Conservation (phyloP, 2,797 vertebrate genomes). For the Betta splendens region DNA sequence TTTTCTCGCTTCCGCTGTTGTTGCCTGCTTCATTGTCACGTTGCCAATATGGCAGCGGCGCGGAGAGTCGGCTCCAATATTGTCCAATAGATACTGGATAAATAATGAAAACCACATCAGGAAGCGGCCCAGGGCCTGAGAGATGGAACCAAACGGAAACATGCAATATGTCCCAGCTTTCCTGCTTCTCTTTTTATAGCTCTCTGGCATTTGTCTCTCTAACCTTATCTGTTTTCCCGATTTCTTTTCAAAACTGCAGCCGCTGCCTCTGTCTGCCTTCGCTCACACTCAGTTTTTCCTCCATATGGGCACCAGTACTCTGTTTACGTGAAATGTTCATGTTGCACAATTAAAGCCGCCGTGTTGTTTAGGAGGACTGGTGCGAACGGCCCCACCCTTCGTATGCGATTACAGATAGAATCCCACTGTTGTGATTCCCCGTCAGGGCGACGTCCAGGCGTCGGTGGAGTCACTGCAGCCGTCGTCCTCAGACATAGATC, state of each 20-base stretch:
- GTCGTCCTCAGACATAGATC: constrained; percentile 30
- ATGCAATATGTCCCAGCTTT: constrained; percentile 71
- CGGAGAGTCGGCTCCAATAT: constrained; percentile 58
- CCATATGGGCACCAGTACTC: not conserved
- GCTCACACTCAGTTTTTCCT: constrained; percentile 7
- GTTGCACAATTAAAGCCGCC: constrained; percentile 8
- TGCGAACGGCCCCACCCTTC: not conserved
- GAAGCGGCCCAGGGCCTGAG: constrained; percentile 67
- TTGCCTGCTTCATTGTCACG: constrained; percentile 35
- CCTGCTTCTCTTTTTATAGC: constrained; percentile 23
- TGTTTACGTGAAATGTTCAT: constrained; percentile 3
- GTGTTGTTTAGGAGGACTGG: constrained; percentile 6
- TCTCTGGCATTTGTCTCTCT: constrained; percentile 35
- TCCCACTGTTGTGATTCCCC: constrained; percentile 30
- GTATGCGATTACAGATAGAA: constrained; percentile 13
- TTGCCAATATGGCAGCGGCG: constrained; percentile 66
- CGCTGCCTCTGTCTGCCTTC: constrained; percentile 22
- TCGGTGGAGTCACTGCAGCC: constrained; percentile 7
- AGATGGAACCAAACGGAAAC: constrained; percentile 74
- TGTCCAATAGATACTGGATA: constrained; percentile 73
- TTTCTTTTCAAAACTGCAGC: constrained; percentile 24
- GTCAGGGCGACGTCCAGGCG: constrained; percentile 19
- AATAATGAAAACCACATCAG: constrained; percentile 79
- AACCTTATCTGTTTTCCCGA: constrained; percentile 49
- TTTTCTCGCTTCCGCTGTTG: constrained; percentile 57